Percentiles rank a stretch among this genome's conserved stretches.
phyloP scores from a whole-genome alignment of 2,797 vertebrate genomes.

The Phrynocephalus guinanensis region DNA sequence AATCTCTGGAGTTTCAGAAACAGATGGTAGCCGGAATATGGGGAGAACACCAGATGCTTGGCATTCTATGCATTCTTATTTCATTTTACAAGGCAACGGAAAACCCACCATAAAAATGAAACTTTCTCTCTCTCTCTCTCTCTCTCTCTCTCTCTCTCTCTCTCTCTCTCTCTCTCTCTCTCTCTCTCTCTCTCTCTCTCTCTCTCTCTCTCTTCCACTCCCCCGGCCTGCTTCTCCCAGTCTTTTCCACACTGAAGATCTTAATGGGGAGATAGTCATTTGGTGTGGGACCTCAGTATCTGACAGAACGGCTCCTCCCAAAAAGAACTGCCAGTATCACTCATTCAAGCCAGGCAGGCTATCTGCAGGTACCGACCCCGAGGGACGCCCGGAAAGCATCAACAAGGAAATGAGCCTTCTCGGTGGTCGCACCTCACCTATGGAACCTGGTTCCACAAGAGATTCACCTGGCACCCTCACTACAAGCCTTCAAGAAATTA shows the following conservation, averaged over 20 bases:
- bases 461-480: too few species aligned
- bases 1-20: constrained; percentile 33
- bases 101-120: constrained; percentile 51
- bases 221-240: neutral
- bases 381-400: too few species aligned
- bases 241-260: neutral
- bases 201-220: constrained; percentile 42
- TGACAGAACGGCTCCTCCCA: too few species aligned
- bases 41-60: constrained; percentile 35
- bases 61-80: constrained; percentile 51
- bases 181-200: constrained; percentile 14
- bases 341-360: too few species aligned
- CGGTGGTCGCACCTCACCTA: too few species aligned
- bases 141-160: constrained; percentile 38
- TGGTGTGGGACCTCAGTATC: too few species aligned
- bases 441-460: too few species aligned
- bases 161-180: constrained; percentile 13
- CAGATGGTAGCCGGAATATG: constrained; percentile 46
- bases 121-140: constrained; percentile 12
- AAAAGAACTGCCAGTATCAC: too few species aligned
- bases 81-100: constrained; percentile 63
- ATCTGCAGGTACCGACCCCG: too few species aligned
- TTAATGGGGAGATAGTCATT: neutral
- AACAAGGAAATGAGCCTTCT: too few species aligned
- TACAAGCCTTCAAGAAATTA: too few species aligned